These are phyloP conservation scores for Apis mellifera DNA, from an alignment of 1,140 invertebrate genomes.

Conservation along the genomic window Amel_HAv3.1 CM009935.2:5159001-5159500, in stretches of 20 bases:
- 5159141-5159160: constrained; percentile 50
- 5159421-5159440: not conserved
- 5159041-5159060: constrained; percentile 53
- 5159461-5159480: not conserved
- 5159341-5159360: not conserved
- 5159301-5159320: not conserved
- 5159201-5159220: not conserved
- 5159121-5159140: constrained; percentile 73
- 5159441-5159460: not conserved
- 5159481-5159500: not conserved
- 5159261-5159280: not conserved
- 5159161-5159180: constrained; percentile 64
- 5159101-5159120: constrained; percentile 75
- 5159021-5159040: constrained; percentile 42
- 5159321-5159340: not conserved
- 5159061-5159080: constrained; percentile 64
- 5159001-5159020: constrained; percentile 12
- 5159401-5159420: not conserved
- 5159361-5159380: not conserved
- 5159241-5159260: no score
- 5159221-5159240: constrained; percentile 18
- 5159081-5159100: constrained; percentile 66
- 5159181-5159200: not conserved
- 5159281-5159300: constrained; percentile 8
- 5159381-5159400: not conserved